Base-by-base conservation (phyloP, 2,113 vertebrate genomes). In the Phylloscopus trochilus region DNA sequence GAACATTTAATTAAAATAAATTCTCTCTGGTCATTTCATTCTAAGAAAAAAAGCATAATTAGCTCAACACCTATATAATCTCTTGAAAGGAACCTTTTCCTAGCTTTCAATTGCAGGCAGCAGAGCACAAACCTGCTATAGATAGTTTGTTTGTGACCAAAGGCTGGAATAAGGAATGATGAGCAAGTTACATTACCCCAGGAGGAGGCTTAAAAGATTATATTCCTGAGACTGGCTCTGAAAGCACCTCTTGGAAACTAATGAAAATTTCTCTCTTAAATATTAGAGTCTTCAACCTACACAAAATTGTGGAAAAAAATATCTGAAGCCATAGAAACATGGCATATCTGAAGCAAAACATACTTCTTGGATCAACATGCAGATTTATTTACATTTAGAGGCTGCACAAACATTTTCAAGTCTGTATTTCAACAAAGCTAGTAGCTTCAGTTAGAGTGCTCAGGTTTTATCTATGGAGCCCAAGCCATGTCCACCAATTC, bases 21-120 rank as follows among this genome's bases (percentile, higher is more conserved):
- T 92, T 92, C 17, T 95, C 19, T 96, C 73, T 89, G 67, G 24
- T 72, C 87, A 96, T 74, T 95, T 94, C 11, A 93, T 84, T 21
- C 44, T 78, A 95, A 66, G 18, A 55, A 30, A 58, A 96, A 94
- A 84, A 15, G 3, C 49, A 62, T 68, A 85, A 59, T 53, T 78
- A 97, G 67, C 86, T 95, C 76, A 92, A 90, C 11, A 30, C 17
- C 68, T 35, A 37, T 67, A 26, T 43, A 95, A 64, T 91, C 4
- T 23, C 24, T 27, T n/a, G 6, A 62, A 90, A 23, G 3, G 47
- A 92, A 62, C 27, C 14, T 91, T 94, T 87, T 37, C 62, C 24
- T 17, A 46, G 11, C 12, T 87, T 93, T 97, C 69, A 41, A 31
- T 84, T 59, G 33, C 89, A 95, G 80, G 43, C 27, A 35, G 51